Evolutionary conservation across 2,888 invertebrate genomes (phyloP).

Genomic region (Labia minor): DNA sequence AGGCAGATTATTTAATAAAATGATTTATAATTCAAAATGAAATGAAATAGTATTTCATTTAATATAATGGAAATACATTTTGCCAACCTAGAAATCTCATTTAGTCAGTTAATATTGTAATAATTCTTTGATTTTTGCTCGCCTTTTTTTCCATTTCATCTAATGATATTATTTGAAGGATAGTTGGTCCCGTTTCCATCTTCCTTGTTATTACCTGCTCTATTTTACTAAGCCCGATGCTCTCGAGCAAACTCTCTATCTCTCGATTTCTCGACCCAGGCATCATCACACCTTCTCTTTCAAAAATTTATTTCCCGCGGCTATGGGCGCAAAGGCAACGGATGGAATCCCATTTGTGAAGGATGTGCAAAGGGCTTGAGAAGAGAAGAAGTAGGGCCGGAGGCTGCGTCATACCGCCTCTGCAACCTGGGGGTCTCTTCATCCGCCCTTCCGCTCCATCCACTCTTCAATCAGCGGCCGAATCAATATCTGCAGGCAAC

Average conservation of each 20-base stretch:
- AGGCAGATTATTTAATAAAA: too few species aligned
- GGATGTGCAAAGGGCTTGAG: neutral
- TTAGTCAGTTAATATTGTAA: too few species aligned
- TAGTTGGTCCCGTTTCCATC: neutral
- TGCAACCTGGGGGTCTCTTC: neutral
- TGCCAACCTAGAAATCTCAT: too few species aligned
- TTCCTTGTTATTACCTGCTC: neutral
- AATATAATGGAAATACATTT: too few species aligned
- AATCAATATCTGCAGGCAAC: constrained; percentile 13
- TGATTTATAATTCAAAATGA: too few species aligned
- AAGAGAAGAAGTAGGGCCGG: constrained; percentile 1
- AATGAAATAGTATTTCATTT: too few species aligned
- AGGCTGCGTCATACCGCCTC: neutral
- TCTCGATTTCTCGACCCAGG: neutral
- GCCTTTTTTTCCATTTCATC: too few species aligned
- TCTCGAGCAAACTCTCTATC: neutral
- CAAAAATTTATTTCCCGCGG: constrained; percentile 4
- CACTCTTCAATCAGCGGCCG: constrained; percentile 13
- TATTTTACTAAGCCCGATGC: neutral
- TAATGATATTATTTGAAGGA: too few species aligned
- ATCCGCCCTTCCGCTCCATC: constrained; percentile 13
- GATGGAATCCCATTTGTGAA: constrained; percentile 13
- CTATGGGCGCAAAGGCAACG: constrained; percentile 13
- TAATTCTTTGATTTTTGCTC: too few species aligned
- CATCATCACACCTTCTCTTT: constrained; percentile 13